Evolutionary conservation across 2,113 vertebrate species (phyloP).

Genomic region (Phylloscopus whistleri): DNA sequence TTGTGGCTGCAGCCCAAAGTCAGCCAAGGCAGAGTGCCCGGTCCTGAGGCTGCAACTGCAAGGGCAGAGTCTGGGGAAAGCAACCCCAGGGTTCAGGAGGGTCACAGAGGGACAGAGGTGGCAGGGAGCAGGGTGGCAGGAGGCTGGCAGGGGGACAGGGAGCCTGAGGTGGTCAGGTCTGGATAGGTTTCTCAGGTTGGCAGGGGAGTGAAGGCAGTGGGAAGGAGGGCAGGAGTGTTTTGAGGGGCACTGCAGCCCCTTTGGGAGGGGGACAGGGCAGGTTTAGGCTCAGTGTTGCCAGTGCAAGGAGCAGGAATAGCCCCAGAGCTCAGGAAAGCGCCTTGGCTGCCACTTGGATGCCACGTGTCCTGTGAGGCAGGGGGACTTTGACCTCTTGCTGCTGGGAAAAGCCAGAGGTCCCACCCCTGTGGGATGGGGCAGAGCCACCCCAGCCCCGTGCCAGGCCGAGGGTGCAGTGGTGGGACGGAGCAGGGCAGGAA

Average conservation of each 20-base stretch:
- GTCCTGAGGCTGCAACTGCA: background rate
- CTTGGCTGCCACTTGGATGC: background rate
- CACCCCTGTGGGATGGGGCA: background rate
- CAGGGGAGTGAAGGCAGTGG: background rate
- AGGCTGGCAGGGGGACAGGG: background rate
- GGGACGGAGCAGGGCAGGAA: background rate
- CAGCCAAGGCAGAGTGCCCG: background rate
- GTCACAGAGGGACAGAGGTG: background rate
- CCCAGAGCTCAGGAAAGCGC: background rate
- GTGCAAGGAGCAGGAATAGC: background rate
- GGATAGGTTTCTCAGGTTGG: background rate
- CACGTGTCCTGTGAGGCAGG: accelerated
- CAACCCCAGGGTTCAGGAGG: background rate
- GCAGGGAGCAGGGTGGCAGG: background rate
- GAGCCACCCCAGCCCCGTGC: background rate
- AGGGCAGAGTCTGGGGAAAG: background rate
- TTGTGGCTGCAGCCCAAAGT: background rate
- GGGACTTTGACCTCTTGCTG: background rate
- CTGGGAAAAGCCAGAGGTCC: background rate
- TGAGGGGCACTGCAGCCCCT: background rate
- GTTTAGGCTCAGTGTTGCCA: background rate
- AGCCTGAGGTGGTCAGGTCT: background rate
- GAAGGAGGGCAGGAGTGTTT: background rate
- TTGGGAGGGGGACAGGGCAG: background rate
- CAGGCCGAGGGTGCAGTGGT: accelerated